Evolutionary conservation across 2,888 invertebrate species (phyloP).

Genomic region (Arrhopalites spinosus): DNA sequence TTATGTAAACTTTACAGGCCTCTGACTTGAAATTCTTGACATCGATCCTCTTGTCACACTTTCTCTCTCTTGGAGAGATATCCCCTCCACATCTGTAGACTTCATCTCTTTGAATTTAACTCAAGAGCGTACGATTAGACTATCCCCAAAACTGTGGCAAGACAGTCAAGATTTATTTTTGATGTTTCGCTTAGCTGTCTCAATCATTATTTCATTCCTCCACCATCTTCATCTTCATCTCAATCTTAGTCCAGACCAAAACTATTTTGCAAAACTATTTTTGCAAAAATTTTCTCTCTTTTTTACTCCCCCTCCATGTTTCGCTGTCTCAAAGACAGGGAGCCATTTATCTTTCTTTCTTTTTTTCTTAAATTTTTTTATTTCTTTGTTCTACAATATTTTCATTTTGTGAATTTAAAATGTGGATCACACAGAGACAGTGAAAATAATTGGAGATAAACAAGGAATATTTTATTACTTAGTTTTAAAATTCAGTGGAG

Average conservation of each 20-base stretch:
- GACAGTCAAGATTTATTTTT: constrained; percentile 17
- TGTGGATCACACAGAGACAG: no score
- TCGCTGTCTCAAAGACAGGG: background rate
- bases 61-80: background rate
- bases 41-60: constrained; percentile 11
- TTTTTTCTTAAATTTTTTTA: no score
- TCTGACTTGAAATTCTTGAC: background rate
- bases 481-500: no score
- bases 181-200: background rate
- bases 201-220: background rate
- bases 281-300: background rate
- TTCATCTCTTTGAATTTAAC: no score
- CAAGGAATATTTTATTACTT: no score
- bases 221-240: background rate
- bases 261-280: background rate
- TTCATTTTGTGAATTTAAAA: no score
- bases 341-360: background rate
- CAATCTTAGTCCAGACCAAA: no score
- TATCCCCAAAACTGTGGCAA: no score
- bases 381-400: no score
- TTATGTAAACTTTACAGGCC: background rate
- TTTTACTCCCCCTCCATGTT: background rate
- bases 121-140: no score
- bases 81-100: no score
- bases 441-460: no score